A percentile compares a stretch with the other conserved stretches of the same genome.
These are phyloP conservation scores for Trididemnum clinides DNA, from an alignment of 23 tunicate genomes.

Conservation along the genomic window DNA sequence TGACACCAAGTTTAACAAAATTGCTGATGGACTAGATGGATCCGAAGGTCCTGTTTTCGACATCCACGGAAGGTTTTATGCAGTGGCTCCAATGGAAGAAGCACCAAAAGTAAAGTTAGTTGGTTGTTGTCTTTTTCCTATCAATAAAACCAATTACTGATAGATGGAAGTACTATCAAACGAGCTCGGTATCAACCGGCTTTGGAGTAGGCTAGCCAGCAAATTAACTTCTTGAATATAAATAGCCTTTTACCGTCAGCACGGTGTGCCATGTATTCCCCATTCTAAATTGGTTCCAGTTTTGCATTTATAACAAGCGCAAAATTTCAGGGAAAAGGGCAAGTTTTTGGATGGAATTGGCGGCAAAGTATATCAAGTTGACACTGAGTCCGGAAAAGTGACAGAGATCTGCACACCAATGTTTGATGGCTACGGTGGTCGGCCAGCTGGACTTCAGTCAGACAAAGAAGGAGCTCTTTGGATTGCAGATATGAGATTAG, in stretches of 20 bases:
- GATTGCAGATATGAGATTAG: slow-evolving; percentile 66
- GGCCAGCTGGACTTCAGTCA: slow-evolving; percentile 77
- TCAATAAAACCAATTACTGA: no score
- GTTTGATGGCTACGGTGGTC: slow-evolving; percentile 65
- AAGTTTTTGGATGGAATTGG: slow-evolving; percentile 55
- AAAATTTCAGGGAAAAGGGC: not conserved
- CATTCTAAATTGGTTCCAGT: no score
- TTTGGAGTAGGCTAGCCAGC: no score
- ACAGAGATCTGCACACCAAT: slow-evolving; percentile 40
- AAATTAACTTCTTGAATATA: no score
- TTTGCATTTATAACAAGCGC: no score
- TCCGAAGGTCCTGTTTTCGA: slow-evolving; percentile 88
- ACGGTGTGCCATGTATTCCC: no score
- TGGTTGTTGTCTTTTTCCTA: no score
- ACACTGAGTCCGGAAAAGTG: slow-evolving; percentile 31
- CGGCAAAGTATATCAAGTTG: slow-evolving; percentile 44
- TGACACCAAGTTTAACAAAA: slow-evolving; percentile 31
- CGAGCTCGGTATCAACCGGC: no score
- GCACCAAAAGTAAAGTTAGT: slow-evolving; percentile 33
- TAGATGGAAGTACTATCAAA: no score
- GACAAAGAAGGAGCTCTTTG: slow-evolving; percentile 68
- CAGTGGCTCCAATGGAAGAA: slow-evolving; percentile 65
- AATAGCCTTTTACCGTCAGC: no score
- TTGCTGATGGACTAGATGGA: slow-evolving; percentile 60
- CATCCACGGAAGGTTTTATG: slow-evolving; percentile 61